These are phyloP conservation scores for Todiramphus saurophagus DNA, from an alignment of 2,113 vertebrate genomes.

Conservation along the genomic window DNA sequence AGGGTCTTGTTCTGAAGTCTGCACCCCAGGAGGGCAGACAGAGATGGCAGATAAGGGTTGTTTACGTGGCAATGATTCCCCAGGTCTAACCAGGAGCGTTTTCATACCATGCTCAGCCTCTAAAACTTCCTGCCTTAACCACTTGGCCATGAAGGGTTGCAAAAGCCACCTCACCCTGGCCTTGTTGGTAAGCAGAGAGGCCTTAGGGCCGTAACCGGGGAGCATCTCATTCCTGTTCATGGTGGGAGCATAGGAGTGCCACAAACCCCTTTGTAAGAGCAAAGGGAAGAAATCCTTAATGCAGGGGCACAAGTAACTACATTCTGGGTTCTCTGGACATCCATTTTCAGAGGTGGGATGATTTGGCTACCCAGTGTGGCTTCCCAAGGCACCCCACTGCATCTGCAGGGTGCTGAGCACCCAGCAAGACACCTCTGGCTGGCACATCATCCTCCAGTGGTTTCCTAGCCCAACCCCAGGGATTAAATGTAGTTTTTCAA, in stretches of 20 bases:
- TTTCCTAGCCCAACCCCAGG: not conserved
- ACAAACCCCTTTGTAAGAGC: not conserved
- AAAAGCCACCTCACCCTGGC: not conserved
- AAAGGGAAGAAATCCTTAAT: not conserved
- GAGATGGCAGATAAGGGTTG: not conserved
- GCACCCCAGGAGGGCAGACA: not conserved
- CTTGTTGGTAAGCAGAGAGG: not conserved
- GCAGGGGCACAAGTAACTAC: fast-evolving
- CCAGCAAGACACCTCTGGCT: not conserved
- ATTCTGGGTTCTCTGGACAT: not conserved
- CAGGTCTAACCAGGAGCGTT: not conserved
- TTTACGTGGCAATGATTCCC: not conserved
- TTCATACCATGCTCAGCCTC: not conserved
- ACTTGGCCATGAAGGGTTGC: not conserved
- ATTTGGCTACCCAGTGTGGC: not conserved
- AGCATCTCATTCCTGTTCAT: not conserved
- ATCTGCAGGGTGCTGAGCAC: not conserved
- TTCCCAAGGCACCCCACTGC: not conserved
- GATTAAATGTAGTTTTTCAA: not conserved
- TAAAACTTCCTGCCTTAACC: not conserved
- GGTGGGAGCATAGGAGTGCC: not conserved
- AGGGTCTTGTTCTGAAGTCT: not conserved
- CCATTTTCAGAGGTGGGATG: not conserved
- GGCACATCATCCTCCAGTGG: not conserved
- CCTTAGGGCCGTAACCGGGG: fast-evolving